Conservation (phyloP, 2,888 invertebrate species). For the Odontocolon sp. region DNA sequence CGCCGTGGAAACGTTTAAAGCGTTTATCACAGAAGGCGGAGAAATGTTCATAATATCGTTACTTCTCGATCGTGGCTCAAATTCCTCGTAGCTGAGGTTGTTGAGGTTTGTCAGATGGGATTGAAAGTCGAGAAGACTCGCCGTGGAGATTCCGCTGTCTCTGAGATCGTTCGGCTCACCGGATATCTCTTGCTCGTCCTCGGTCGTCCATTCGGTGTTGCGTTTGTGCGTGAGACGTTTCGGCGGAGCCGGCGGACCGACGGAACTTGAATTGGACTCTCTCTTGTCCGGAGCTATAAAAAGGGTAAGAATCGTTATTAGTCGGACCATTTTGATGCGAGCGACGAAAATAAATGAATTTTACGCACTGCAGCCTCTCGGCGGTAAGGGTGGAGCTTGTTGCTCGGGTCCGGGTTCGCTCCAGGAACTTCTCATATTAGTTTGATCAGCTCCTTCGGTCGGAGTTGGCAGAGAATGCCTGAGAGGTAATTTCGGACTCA, state of each 20-base stretch:
- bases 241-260: constrained; percentile 81
- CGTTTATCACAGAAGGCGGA: constrained; percentile 77
- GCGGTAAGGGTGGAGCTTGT: constrained; percentile 87
- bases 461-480: constrained; percentile 82
- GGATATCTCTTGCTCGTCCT: constrained; percentile 73
- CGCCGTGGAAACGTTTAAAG: constrained; percentile 74
- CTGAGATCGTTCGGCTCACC: constrained; percentile 81
- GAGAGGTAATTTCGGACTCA: constrained; percentile 82
- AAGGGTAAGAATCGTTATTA: not conserved
- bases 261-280: constrained; percentile 79
- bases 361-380: constrained; percentile 87
- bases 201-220: constrained; percentile 75
- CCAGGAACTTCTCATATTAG: constrained; percentile 83
- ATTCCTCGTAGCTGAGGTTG: constrained; percentile 81
- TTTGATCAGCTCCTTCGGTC: constrained; percentile 79
- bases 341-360: not conserved
- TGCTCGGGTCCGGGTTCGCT: constrained; percentile 84
- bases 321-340: too few relatives aligned
- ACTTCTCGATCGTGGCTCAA: constrained; percentile 78
- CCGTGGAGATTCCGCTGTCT: constrained; percentile 82
- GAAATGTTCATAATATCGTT: constrained; percentile 80
- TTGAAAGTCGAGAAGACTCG: constrained; percentile 79
- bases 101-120: constrained; percentile 78
- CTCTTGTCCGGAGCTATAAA: constrained; percentile 83
- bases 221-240: constrained; percentile 78